Percentiles rank a stretch among this genome's conserved stretches.
Conservation (phyloP, 2,797 vertebrate genomes). For the Sebastolobus altivelis region DNA sequence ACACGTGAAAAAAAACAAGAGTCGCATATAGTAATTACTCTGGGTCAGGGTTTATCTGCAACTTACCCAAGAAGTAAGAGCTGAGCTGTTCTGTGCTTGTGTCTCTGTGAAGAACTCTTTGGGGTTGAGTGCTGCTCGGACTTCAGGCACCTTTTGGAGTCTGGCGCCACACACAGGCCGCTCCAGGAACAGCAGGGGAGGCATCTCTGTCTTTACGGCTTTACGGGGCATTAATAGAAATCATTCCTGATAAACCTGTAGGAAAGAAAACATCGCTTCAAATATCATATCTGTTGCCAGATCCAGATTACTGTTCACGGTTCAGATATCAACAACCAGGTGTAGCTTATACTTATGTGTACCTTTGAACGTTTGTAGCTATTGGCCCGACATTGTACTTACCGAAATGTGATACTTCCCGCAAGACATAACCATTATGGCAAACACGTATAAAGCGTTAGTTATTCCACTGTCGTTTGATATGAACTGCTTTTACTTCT, state of each 20-base stretch:
- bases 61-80: slow-evolving; percentile 86
- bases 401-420: slow-evolving; percentile 31
- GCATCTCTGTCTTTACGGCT: slow-evolving; percentile 81
- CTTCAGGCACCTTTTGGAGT: slow-evolving; percentile 75
- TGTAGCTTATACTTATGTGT: neutral
- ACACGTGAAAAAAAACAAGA: too few relatives aligned
- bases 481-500: neutral
- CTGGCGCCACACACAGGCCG: slow-evolving; percentile 81
- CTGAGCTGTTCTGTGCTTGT: slow-evolving; percentile 56
- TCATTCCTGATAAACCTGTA: slow-evolving; percentile 51
- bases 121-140: slow-evolving; percentile 80
- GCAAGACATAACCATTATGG: neutral
- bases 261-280: neutral
- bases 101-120: slow-evolving; percentile 81
- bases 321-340: neutral
- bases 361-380: neutral
- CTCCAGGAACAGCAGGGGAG: slow-evolving; percentile 88
- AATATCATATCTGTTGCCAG: neutral
- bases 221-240: slow-evolving; percentile 90
- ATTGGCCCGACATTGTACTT: neutral
- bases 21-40: neutral
- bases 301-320: neutral
- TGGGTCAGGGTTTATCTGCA: neutral
- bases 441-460: too few relatives aligned
- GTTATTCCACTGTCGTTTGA: neutral